Conservation (phyloP, 2,113 vertebrate species). For the Pongo abelii region DNA sequence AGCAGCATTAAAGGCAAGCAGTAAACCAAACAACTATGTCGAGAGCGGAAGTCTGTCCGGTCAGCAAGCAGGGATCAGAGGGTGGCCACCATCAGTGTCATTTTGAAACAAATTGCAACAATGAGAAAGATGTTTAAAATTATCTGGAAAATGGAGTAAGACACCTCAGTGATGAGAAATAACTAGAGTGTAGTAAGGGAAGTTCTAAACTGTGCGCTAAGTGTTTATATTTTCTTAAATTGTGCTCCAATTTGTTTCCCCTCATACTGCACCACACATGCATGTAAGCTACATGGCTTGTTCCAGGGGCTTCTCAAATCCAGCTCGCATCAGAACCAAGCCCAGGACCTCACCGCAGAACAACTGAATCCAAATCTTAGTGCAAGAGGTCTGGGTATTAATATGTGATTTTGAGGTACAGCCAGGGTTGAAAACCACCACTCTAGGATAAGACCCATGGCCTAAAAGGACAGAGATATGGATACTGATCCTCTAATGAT, state of each 20-base stretch:
- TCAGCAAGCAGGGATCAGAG: neutral
- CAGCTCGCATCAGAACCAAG: neutral
- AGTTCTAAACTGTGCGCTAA: neutral
- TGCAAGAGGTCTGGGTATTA: rapidly evolving
- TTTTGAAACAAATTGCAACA: neutral
- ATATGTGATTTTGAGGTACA: neutral
- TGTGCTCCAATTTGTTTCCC: neutral
- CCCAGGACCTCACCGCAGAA: neutral
- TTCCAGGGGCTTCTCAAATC: neutral
- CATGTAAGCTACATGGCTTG: neutral
- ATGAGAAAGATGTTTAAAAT: neutral
- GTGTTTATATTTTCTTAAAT: neutral
- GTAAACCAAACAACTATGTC: neutral
- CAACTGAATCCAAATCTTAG: neutral
- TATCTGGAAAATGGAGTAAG: neutral
- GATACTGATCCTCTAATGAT: neutral
- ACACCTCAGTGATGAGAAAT: neutral
- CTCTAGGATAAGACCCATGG: too few relatives aligned
- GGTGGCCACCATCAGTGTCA: rapidly evolving
- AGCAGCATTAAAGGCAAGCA: neutral
- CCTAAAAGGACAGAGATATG: neutral
- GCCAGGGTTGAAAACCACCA: neutral
- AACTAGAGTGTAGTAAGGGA: neutral
- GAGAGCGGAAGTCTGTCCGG: neutral
- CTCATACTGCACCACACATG: rapidly evolving